These are phyloP conservation scores for Sula dactylatra DNA, from an alignment of 2,113 vertebrate genomes.

Conservation along the genomic window DNA sequence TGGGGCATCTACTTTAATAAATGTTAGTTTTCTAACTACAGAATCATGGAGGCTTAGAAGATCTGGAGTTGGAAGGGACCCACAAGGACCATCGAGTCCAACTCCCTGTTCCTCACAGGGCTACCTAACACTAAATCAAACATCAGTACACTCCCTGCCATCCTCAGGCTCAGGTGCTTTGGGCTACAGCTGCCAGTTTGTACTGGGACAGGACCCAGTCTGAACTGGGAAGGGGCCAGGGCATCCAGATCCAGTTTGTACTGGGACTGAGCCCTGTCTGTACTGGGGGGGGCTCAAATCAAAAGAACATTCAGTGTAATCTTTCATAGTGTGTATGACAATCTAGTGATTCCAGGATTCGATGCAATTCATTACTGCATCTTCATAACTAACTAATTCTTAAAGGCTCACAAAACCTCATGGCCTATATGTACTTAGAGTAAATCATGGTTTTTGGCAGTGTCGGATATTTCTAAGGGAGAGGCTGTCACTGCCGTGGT, in stretches of 20 bases:
- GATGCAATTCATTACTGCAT: background rate
- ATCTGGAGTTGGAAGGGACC: too few species aligned
- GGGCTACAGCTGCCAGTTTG: too few species aligned
- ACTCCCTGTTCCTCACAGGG: too few species aligned
- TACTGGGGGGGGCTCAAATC: background rate
- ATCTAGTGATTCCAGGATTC: background rate
- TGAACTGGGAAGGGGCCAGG: too few species aligned
- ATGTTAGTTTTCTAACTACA: background rate
- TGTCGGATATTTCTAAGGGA: background rate
- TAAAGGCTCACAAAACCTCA: background rate
- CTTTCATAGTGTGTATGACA: background rate
- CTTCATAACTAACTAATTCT: background rate
- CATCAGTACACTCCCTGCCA: too few species aligned
- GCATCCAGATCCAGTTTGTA: too few species aligned
- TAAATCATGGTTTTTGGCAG: background rate
- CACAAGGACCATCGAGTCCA: too few species aligned
- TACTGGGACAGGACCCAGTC: too few species aligned
- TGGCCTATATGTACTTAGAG: rapidly evolving
- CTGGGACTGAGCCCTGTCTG: too few species aligned
- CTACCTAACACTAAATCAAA: too few species aligned
- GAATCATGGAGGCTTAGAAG: too few species aligned
- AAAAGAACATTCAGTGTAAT: background rate
- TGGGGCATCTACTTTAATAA: background rate
- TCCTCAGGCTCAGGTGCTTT: too few species aligned
- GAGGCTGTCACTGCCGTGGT: rapidly evolving